Evolutionary conservation across 1,140 invertebrate species (phyloP).

Genomic region (Hypothenemus hampei): DNA sequence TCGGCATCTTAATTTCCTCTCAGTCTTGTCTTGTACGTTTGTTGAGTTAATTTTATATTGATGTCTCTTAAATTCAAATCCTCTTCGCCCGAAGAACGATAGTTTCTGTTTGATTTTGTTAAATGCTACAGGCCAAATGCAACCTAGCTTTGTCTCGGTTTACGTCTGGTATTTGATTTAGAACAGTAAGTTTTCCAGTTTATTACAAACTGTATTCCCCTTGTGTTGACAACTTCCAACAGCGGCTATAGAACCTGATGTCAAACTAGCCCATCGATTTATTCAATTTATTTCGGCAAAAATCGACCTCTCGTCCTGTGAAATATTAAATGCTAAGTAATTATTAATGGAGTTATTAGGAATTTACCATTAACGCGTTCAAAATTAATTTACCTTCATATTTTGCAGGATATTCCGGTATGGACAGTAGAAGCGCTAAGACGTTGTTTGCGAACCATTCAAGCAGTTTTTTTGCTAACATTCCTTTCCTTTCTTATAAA

Average conservation of each 20-base stretch:
- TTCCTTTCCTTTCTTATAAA: too few species aligned
- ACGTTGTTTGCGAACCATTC: too few species aligned
- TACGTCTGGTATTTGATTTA: slow-evolving; percentile 29
- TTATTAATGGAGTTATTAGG: too few species aligned
- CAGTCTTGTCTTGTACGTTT: too few species aligned
- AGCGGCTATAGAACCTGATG: neutral
- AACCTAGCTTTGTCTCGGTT: slow-evolving; percentile 24
- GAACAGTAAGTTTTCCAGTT: slow-evolving; percentile 20
- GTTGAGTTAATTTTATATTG: slow-evolving; percentile 28
- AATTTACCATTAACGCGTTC: too few species aligned
- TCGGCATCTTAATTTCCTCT: neutral
- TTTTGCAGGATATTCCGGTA: too few species aligned
- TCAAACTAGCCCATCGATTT: neutral
- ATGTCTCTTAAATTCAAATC: slow-evolving; percentile 14
- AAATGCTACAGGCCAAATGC: slow-evolving; percentile 20
- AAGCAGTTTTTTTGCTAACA: too few species aligned
- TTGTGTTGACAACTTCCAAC: slow-evolving; percentile 6
- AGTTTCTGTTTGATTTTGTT: slow-evolving; percentile 24
- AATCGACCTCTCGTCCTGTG: too few species aligned
- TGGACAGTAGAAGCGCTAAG: too few species aligned
- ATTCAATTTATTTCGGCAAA: too few species aligned
- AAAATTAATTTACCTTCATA: too few species aligned
- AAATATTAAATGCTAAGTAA: too few species aligned
- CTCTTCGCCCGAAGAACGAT: slow-evolving; percentile 16
- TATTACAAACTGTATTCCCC: slow-evolving; percentile 22